These are phyloP conservation scores for Pseudomyrmex pallidus DNA, from an alignment of 1,140 invertebrate species.

Conservation along the genomic window DNA sequence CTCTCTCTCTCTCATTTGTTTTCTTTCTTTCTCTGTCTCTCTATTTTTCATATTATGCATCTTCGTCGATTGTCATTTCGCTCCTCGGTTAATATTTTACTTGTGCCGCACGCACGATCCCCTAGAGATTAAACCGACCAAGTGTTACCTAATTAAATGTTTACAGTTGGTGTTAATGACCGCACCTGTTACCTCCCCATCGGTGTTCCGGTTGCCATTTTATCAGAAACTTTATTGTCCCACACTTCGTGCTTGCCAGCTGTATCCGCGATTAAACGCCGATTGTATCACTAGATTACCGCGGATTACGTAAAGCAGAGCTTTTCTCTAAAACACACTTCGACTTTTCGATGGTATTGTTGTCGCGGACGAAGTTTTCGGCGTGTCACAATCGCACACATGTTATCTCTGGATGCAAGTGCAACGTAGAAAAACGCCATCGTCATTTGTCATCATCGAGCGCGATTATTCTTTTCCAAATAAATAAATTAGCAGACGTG, in stretches of 20 bases:
- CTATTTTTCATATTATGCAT: too few species aligned
- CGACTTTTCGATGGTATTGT: neutral
- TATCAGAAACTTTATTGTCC: conserved; percentile 46
- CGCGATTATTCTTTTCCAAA: conserved; percentile 55
- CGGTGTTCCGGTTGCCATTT: conserved; percentile 16
- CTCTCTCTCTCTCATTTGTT: neutral
- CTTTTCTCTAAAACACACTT: conserved; percentile 22
- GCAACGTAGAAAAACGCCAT: conserved; percentile 43
- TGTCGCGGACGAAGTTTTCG: neutral
- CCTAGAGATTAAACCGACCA: conserved; percentile 39
- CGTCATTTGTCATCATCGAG: conserved; percentile 42
- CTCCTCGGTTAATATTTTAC: conserved; percentile 49
- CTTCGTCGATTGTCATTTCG: conserved; percentile 23
- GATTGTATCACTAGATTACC: conserved; percentile 33
- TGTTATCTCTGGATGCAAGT: conserved; percentile 28
- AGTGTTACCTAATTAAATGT: conserved; percentile 60
- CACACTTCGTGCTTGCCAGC: conserved; percentile 5
- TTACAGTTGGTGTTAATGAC: conserved; percentile 57
- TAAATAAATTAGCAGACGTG: conserved; percentile 54
- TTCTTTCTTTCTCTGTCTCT: neutral
- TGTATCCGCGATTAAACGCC: conserved; percentile 42
- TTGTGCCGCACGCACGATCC: neutral
- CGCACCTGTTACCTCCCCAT: conserved; percentile 42
- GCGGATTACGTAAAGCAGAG: conserved; percentile 10
- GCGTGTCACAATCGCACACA: conserved; percentile 30